Percentiles rank a stretch among this genome's conserved stretches.
These are phyloP conservation scores for Eulacestoma nigropectus DNA, from an alignment of 2,113 vertebrate species.

Conservation along the genomic window DNA sequence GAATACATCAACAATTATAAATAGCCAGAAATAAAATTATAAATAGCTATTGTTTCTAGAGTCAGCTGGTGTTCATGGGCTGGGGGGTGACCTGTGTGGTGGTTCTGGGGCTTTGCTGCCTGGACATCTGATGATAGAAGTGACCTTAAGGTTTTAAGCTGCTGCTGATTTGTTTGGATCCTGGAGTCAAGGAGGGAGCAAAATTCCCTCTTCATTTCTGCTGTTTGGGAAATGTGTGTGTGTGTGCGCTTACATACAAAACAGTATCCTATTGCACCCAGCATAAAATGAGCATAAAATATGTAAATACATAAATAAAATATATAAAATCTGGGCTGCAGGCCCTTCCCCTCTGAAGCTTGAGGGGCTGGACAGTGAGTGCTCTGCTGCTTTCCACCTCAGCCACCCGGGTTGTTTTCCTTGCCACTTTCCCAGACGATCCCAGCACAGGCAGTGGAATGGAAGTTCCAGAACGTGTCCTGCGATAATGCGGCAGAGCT, in stretches of 20 bases:
- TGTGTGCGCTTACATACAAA: rapidly evolving
- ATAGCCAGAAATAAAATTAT: background rate
- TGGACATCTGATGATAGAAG: background rate
- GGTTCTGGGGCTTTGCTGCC: background rate
- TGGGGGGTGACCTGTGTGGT: background rate
- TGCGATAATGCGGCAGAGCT: background rate
- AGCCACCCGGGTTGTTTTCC: rapidly evolving
- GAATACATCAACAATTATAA: background rate
- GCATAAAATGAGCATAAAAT: background rate
- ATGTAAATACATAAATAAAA: background rate
- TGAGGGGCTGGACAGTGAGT: rapidly evolving
- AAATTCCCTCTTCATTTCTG: background rate
- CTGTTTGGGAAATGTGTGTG: background rate
- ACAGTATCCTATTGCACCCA: background rate
- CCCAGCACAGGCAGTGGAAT: background rate
- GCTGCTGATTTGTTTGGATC: background rate
- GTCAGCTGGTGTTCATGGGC: background rate
- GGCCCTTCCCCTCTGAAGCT: background rate
- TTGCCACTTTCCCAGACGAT: background rate
- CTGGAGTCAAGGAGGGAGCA: background rate
- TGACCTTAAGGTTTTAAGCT: background rate
- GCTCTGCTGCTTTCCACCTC: background rate
- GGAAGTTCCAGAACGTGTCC: background rate
- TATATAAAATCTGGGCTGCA: background rate
- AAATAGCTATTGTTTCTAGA: background rate